These are phyloP conservation scores for Silvanus unidentatus DNA, from an alignment of 2,888 invertebrate genomes.

Conservation along the genomic window DNA sequence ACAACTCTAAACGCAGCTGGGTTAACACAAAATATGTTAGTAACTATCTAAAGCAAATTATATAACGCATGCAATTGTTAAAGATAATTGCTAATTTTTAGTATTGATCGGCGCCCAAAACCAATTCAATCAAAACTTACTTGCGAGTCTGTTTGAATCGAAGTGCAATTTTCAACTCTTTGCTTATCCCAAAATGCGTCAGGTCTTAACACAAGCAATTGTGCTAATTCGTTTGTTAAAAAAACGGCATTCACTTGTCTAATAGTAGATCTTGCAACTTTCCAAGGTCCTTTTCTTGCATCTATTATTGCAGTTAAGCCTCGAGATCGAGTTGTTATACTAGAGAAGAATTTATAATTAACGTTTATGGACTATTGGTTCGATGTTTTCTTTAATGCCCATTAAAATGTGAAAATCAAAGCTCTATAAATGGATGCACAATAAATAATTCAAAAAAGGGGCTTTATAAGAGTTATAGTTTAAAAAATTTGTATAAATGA, in stretches of 20 bases:
- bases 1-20: too few species aligned
- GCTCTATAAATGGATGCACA: neutral
- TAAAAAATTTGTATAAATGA: too few species aligned
- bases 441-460: too few species aligned
- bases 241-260: slow-evolving; percentile 53
- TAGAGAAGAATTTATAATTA: slow-evolving; percentile 25
- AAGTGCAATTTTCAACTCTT: slow-evolving; percentile 62
- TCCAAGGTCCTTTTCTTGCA: slow-evolving; percentile 59
- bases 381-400: too few species aligned
- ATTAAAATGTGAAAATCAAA: too few species aligned
- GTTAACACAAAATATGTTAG: too few species aligned
- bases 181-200: slow-evolving; percentile 75
- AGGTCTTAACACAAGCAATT: slow-evolving; percentile 60
- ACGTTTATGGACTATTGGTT: neutral
- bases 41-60: too few species aligned
- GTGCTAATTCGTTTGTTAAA: slow-evolving; percentile 34
- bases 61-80: too few species aligned
- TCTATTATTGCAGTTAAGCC: slow-evolving; percentile 61
- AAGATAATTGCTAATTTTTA: too few species aligned
- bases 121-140: slow-evolving; percentile 33
- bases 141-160: slow-evolving; percentile 56
- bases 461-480: too few species aligned
- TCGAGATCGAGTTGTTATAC: slow-evolving; percentile 48
- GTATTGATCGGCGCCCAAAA: too few species aligned
- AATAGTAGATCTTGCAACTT: slow-evolving; percentile 56